Evolutionary conservation across 2,113 vertebrate species (phyloP).

Genomic region (Galeopterus variegatus): DNA sequence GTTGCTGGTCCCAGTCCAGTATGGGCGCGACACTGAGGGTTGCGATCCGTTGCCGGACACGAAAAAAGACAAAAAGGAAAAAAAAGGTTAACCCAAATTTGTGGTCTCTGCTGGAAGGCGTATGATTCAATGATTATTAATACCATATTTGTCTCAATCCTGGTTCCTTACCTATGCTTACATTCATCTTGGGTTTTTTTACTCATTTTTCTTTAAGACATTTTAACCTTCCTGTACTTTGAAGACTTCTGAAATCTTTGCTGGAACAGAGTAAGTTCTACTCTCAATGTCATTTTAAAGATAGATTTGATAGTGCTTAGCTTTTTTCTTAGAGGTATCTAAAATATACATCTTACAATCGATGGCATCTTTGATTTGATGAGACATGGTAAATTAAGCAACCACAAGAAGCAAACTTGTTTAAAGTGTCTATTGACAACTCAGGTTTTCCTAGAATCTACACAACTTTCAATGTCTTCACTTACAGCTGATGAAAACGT

Average conservation of each 20-base stretch:
- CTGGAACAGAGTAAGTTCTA: background rate
- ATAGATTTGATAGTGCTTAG: background rate
- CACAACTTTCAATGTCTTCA: background rate
- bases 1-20: too few species aligned
- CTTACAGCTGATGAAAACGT: background rate
- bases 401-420: background rate
- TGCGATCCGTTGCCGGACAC: too few species aligned
- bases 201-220: background rate
- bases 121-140: background rate
- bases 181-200: background rate
- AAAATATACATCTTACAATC: background rate
- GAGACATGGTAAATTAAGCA: background rate
- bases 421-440: background rate
- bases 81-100: background rate
- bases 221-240: background rate
- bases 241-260: background rate
- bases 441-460: background rate
- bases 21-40: too few species aligned
- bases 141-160: background rate
- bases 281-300: background rate
- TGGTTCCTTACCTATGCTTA: background rate
- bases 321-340: background rate
- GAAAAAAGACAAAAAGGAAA: too few species aligned
- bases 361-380: background rate
- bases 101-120: background rate